Conservation (phyloP, 1,140 invertebrate species). For the Dryas iulia region DNA sequence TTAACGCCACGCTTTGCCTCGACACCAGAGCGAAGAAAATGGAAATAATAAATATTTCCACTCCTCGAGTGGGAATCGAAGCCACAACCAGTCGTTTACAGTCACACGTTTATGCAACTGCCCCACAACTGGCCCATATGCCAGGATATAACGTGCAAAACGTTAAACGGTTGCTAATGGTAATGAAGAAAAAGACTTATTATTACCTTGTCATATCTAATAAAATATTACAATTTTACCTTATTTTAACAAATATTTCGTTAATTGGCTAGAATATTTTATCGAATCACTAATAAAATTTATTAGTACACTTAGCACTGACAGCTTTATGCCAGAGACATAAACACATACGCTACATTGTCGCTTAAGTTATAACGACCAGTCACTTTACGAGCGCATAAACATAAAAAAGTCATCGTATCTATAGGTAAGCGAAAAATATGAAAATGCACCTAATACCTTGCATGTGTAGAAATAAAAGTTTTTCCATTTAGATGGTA, state of each 20-base stretch:
- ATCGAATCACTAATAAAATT: slow-evolving; percentile 3
- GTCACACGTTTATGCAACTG: too few relatives aligned
- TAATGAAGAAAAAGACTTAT: too few relatives aligned
- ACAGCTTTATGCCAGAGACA: slow-evolving; percentile 53
- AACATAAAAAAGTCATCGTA: slow-evolving; percentile 76
- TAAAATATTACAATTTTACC: too few relatives aligned
- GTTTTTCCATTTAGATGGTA: slow-evolving; percentile 72
- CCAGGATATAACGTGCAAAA: too few relatives aligned
- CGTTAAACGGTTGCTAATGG: too few relatives aligned
- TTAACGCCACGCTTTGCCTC: too few relatives aligned
- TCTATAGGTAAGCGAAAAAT: slow-evolving; percentile 52
- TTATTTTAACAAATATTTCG: not conserved
- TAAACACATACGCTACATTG: slow-evolving; percentile 66
- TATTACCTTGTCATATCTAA: too few relatives aligned
- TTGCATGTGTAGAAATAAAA: slow-evolving; percentile 69
- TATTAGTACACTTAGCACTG: slow-evolving; percentile 28
- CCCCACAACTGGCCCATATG: too few relatives aligned
- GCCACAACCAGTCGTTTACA: too few relatives aligned
- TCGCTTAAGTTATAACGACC: slow-evolving; percentile 64
- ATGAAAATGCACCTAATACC: slow-evolving; percentile 72
- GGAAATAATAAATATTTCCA: too few relatives aligned
- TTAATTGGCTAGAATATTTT: not conserved
- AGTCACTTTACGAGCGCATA: slow-evolving; percentile 67
- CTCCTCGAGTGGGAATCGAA: too few relatives aligned
- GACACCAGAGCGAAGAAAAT: too few relatives aligned